Conservation (phyloP, 2,113 vertebrate genomes). For the Alethe diademata region DNA sequence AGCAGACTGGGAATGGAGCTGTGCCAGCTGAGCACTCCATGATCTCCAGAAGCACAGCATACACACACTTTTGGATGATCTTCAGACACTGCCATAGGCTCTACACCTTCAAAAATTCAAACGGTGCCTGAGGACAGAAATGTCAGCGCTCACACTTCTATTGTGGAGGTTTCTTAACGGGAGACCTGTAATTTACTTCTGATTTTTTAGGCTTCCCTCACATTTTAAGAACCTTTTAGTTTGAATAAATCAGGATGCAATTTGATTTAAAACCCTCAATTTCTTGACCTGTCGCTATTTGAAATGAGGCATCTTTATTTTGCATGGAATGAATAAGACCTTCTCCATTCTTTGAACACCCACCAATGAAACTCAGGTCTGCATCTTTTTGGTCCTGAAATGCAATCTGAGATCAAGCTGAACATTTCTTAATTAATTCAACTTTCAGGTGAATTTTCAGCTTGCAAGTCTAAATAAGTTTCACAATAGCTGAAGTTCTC, state of each 20-base stretch:
- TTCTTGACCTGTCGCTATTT: neutral
- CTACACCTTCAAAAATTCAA: neutral
- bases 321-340: neutral
- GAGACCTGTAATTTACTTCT: neutral
- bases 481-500: neutral
- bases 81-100: neutral
- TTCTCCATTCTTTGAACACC: neutral
- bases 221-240: neutral
- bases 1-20: neutral
- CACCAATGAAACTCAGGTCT: neutral
- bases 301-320: neutral
- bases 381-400: neutral
- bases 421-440: neutral
- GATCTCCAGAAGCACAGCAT: neutral
- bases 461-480: neutral
- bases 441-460: neutral
- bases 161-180: neutral
- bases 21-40: neutral
- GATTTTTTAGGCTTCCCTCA: neutral
- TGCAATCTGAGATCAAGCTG: neutral
- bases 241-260: neutral
- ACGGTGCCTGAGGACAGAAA: neutral
- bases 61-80: accelerated
- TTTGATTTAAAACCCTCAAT: neutral
- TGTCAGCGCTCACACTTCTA: neutral